A percentile compares a stretch with the other conserved stretches of the same genome.
These are phyloP conservation scores for Drosophila tripunctata DNA, from an alignment of 2,888 invertebrate species.

Conservation along the genomic window DNA sequence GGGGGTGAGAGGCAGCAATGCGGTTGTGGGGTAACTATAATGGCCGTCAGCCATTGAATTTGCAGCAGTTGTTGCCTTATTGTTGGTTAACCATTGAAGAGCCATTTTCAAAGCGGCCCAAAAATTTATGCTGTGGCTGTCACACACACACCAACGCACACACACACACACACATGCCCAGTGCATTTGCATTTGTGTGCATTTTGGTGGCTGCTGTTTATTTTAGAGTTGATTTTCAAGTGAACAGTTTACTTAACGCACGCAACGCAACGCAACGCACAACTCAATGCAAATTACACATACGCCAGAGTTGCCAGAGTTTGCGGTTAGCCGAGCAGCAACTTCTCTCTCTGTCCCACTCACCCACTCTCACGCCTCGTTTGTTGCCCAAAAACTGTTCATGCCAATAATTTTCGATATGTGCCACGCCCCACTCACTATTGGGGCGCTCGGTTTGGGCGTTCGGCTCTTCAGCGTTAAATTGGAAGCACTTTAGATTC, in stretches of 20 bases:
- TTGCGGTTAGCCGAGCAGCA: conserved; percentile 61
- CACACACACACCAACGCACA: conserved; percentile 11
- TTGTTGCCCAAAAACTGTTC: conserved; percentile 49
- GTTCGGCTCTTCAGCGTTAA: conserved; percentile 61
- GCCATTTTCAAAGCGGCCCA: conserved; percentile 60
- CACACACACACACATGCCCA: conserved; percentile 4
- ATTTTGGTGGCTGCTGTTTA: conserved; percentile 69
- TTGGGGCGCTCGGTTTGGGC: conserved; percentile 5
- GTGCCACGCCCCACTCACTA: conserved; percentile 54
- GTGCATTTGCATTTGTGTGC: conserved; percentile 52
- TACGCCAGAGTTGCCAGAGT: conserved; percentile 70
- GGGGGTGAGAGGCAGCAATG: neutral
- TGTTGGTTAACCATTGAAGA: conserved; percentile 72
- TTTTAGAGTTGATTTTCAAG: conserved; percentile 80
- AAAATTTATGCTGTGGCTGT: conserved; percentile 55
- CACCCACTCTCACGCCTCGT: neutral
- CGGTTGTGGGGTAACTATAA: conserved; percentile 37
- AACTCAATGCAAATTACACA: conserved; percentile 73
- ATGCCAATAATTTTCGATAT: conserved; percentile 75
- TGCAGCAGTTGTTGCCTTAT: conserved; percentile 67
- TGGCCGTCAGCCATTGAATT: conserved; percentile 63
- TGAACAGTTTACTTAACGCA: conserved; percentile 79
- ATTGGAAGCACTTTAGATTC: conserved; percentile 79
- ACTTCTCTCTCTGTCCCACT: neutral
- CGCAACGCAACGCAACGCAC: conserved; percentile 46